Evolutionary conservation across 2,113 vertebrate species (phyloP), one percentile per base, ranked within the genome.

Genomic region (Gambusia affinis): DNA sequence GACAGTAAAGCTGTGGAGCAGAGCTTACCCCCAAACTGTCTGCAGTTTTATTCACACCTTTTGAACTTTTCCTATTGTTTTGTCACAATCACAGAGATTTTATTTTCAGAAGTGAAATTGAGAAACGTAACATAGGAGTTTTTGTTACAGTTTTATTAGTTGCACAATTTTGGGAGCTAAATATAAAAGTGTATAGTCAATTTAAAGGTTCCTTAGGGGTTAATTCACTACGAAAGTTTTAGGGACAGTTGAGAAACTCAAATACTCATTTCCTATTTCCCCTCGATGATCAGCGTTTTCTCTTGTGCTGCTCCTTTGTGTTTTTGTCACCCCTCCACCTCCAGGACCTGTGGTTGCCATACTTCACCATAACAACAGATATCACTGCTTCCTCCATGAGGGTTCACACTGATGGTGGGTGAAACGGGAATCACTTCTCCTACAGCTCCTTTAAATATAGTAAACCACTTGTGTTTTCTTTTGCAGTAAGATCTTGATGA

Each of bases 291-390:
- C 30, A 12, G 60, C 30, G 4, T 62, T 29, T 29, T 61, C 12
- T 33, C 11, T 39, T 63, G 15, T 29, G 4, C 67, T 60, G 1
- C 6, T 42, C 2, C 31, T 57, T 57, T 24, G 8, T 37, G 14
- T 11, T 60, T 37, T 57, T 57, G 27, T 66, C 12, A 24, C 51
- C 51, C 37, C 57, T 79, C 19, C 12, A 61, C 31, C 51, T 4
- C 8, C 84, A 99, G 97, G 97, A 99, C 83, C 94, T 98, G 76
- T 98, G 97, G 97, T 92, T 97, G 82, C 96, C 97, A 0, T 97
- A 97, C 83, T 98, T 98, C 79, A 94, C 95, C 54, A 94, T 99
- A 81, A 98, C 96, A 28, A 98, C 97, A 0, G 96, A 98, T 77
- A 98, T 98, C 95, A 97, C 96, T 0, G 97, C 97, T 35, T 98